Evolutionary conservation across 1,140 invertebrate genomes (phyloP).

Genomic region (Philotrypesis tridentata): DNA sequence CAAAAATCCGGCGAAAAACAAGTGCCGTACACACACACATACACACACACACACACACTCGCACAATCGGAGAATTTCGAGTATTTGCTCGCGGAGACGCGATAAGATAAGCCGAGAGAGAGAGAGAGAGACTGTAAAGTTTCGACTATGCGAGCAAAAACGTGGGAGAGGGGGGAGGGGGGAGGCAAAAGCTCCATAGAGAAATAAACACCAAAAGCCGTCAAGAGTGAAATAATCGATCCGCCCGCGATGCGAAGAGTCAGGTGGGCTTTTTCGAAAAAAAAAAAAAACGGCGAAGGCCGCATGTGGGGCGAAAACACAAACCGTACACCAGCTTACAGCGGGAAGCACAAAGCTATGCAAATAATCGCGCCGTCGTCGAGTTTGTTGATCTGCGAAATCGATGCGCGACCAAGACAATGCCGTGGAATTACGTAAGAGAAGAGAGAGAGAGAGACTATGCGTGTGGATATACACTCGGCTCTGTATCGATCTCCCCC

Average conservation of each 20-base stretch:
- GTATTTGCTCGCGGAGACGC: slow-evolving; percentile 14
- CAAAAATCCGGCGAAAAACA: neutral
- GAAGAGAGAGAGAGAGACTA: too few relatives aligned
- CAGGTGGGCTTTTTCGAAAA: neutral
- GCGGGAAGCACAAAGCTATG: neutral
- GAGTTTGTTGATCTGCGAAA: neutral
- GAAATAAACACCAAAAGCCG: too few relatives aligned
- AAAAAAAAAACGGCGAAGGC: too few relatives aligned
- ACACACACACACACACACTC: neutral
- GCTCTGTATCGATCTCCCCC: neutral
- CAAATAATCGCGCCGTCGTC: neutral
- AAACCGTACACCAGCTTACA: neutral
- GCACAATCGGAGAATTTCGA: neutral
- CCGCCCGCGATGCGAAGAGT: too few relatives aligned
- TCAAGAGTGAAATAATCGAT: neutral
- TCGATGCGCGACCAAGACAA: neutral
- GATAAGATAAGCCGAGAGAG: slow-evolving; percentile 30
- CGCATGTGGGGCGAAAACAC: neutral
- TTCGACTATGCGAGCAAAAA: too few relatives aligned
- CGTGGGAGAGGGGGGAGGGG: neutral
- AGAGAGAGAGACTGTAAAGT: neutral
- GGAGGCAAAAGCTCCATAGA: neutral
- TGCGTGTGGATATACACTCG: too few relatives aligned
- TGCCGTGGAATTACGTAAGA: neutral
- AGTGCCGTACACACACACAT: neutral